Evolutionary conservation across 2,888 invertebrate genomes (phyloP), one percentile per base, ranked within the genome.

Genomic region (Smittia aterrima): DNA sequence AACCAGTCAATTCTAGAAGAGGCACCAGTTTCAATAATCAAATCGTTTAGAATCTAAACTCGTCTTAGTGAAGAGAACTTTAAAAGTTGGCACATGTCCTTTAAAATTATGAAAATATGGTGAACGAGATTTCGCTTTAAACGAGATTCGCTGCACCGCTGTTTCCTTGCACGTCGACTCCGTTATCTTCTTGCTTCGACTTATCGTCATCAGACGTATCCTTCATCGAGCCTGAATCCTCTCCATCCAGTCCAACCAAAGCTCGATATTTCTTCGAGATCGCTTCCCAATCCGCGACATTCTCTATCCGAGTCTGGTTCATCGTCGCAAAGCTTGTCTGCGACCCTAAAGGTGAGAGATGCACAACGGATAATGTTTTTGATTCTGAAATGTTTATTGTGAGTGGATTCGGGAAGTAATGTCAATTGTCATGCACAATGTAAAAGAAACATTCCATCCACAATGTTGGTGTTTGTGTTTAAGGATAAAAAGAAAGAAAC

Each of bases 251-350:
- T 16, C 90, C 90, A 77, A 89, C 86, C 9, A 95, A 84, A 0
- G 91, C 90, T 20, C 93, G 86, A 81, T 95, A 96, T 80, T 94
- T 95, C 84, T 92, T 92, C 22, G 95, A 92, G 75, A 95, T 95
- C 1, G 90, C 86, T 79, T 93, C 93, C 95, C 95, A 96, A 81
- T 96, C 95, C 1, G 93, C 92, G 6, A 95, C 93, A 79, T 91
- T 93, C 81, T 95, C 95, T 77, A 95, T 94, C 77, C 92, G 87
- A 66, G 90, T 90, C 68, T 89, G 88, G 76, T 86, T 85, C 75
- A 86, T 85, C 77, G 90, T 89, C 79, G 88, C 89, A 83, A 94
- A 92, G 79, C 93, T 93, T 77, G 93, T 83, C 81, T 93, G 93
- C 0, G 93, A 93, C 27, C 94, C 93, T 13, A 94, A 83, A 0